Evolutionary conservation across 2,797 vertebrate genomes (phyloP), one percentile per base, ranked within the genome.

Genomic region (Coreius guichenoti): DNA sequence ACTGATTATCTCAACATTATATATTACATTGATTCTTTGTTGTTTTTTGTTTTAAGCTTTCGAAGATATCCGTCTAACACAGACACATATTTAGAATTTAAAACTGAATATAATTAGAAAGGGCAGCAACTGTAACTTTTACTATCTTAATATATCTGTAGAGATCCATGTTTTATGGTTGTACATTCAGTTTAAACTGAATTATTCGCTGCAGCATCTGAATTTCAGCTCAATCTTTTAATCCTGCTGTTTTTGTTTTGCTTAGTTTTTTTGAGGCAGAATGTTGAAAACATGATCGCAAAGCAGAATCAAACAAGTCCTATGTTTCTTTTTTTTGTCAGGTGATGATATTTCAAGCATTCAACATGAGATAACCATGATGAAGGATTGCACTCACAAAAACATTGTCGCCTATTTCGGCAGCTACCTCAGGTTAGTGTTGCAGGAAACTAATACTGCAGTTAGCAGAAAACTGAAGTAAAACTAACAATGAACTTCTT

Each of bases 351-450:
- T 95, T 61, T 93, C 94, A 73, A 94, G 92, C 73, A 94, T 96
- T 81, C 95, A 96, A 90, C 94, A 94, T 85, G 95, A 96, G 88
- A 95, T 96, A 81, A 95, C 94, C 65, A 95, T 95, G 63, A 95
- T 96, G 86, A 94, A 92, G 16, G 94, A 95, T 39, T 96, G 95
- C 80, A 90, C 88, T 12, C 95, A 96, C 83, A 94, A 92, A 86
- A 96, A 96, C 5, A 95, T 96, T 26, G 95, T 96, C 88, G 92
- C 94, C 21, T 96, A 96, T 83, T 94, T 93, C 11, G 94, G 94
- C 91, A 95, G 95, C 94, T 96, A 96, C 87, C 93, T 95, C 92
- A 95, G 94, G 95, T 96, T 87, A 47, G 73, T 70, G 21, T 8
- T 14, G 2, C 26, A 12, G 36, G 11, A 45, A 82, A 61, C 73